These are phyloP conservation scores for Chrysopa pallens DNA, from an alignment of 1,140 invertebrate species.

Conservation along the genomic window DNA sequence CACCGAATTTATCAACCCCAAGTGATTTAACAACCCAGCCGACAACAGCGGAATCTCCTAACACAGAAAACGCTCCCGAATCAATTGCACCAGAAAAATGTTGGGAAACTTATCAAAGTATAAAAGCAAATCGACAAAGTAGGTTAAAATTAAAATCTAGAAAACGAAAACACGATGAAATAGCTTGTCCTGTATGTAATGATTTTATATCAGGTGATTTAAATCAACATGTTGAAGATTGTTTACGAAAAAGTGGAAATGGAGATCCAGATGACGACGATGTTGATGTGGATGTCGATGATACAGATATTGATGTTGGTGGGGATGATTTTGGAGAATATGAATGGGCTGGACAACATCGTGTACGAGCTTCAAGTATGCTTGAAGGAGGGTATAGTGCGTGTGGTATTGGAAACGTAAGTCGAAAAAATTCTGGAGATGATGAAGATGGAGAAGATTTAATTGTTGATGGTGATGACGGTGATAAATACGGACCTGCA, in stretches of 20 bases:
- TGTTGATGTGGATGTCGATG: slow-evolving; percentile 22
- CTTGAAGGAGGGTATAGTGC: slow-evolving; percentile 48
- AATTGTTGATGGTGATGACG: slow-evolving; percentile 49
- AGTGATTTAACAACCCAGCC: slow-evolving; percentile 21
- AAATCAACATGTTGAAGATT: slow-evolving; percentile 59
- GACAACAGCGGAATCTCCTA: slow-evolving; percentile 29
- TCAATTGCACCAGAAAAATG: slow-evolving; percentile 39
- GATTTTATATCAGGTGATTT: slow-evolving; percentile 49
- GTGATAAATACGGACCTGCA: slow-evolving; percentile 67
- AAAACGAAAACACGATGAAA: slow-evolving; percentile 42
- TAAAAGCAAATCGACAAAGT: slow-evolving; percentile 51
- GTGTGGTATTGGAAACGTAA: slow-evolving; percentile 32
- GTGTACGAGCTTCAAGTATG: slow-evolving; percentile 48
- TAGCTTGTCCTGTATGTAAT: slow-evolving; percentile 59
- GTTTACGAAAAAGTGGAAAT: slow-evolving; percentile 34
- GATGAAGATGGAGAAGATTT: slow-evolving; percentile 22
- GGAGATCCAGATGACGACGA: slow-evolving; percentile 40
- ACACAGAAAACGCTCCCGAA: slow-evolving; percentile 28
- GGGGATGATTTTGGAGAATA: slow-evolving; percentile 55
- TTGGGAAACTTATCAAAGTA: slow-evolving; percentile 59
- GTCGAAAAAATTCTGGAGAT: slow-evolving; percentile 21
- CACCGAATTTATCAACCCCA: slow-evolving; percentile 8
- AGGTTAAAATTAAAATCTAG: slow-evolving; percentile 22
- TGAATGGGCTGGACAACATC: slow-evolving; percentile 62
- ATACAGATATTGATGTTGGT: slow-evolving; percentile 47